Evolutionary conservation across 2,797 vertebrate genomes (phyloP), one percentile per base, ranked within the genome.

Genomic region (Enteromius afrohamiltoni): DNA sequence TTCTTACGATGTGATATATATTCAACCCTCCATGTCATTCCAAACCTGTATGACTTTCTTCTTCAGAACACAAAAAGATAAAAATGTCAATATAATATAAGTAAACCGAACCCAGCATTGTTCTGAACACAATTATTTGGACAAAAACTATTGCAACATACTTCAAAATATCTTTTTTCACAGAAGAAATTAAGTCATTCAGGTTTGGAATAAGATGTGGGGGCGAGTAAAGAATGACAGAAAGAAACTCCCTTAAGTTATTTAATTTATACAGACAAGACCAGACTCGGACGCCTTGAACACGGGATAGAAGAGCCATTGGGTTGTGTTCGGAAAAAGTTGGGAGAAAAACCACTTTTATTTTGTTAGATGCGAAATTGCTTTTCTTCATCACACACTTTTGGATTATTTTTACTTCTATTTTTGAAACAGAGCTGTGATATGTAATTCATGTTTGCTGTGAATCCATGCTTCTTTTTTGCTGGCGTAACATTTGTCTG

Each of bases 391-490:
- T 81, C 53, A 31, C 0, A 49, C 49, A 31, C 49, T 3, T 45
- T 60, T 21, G 3, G 68, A 19, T 4, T 21, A n/a, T 8, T n/a
- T 17, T n/a, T 21, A 23, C 16, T 40, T 17, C 1, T 16, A 11
- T 40, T 10, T 45, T 45, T 0, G 51, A 45, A 62, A 13, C 40
- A 2, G 23, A 77, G 16, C 40, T 53, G 62, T 82, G 31, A 55
- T 21, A 1, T 65, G 45, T 82, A 29, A 65, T 11, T 0, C 64
- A 16, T 75, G 49, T 74, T 73, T 82, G 70, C 71, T 3, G 60
- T 82, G 60, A 29, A 16, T 75, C 47, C 21, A 19, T 75, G 55
- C 29, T 51, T 21, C 14, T 40, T 14, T 65, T 26, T 37, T 71
- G n/a, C 16, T 29, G 60, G 23, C 16, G 4, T 34, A 47, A 62